Conservation (phyloP, 2,888 invertebrate species). For the Biston betularia region DNA sequence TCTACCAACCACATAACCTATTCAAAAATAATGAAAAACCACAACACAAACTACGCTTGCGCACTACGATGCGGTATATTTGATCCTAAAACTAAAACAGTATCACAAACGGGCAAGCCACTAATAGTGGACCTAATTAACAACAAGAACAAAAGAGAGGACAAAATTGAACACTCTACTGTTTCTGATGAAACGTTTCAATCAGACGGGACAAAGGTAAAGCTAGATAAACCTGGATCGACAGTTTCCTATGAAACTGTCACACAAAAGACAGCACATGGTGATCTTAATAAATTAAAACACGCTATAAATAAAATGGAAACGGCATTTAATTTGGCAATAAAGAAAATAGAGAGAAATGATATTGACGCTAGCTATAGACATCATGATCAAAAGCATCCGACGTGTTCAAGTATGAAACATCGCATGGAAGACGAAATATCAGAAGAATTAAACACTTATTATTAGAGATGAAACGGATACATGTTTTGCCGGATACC, state of each 20-base stretch:
- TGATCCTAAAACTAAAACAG: constrained; percentile 49
- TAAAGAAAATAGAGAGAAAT: not conserved
- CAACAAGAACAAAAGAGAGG: constrained; percentile 38
- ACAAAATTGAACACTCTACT: constrained; percentile 7
- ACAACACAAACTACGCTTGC: constrained; percentile 60
- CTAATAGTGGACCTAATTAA: constrained; percentile 43
- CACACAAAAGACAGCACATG: not conserved
- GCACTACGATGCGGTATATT: constrained; percentile 59
- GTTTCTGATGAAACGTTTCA: not conserved
- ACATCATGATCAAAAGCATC: constrained; percentile 2
- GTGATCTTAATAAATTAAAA: constrained; percentile 3
- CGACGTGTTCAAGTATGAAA: constrained; percentile 25
- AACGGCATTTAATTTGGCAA: constrained; percentile 6
- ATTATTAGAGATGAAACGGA: too few species aligned
- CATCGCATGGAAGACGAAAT: constrained; percentile 6
- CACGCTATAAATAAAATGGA: constrained; percentile 5
- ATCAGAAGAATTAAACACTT: constrained; percentile 7
- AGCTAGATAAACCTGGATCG: not conserved
- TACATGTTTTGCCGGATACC: too few species aligned
- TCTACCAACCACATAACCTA: constrained; percentile 62
- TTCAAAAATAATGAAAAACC: constrained; percentile 68
- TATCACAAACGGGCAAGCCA: constrained; percentile 51
- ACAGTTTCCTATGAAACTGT: not conserved
- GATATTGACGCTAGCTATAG: not conserved
- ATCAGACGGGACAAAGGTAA: not conserved